phyloP scores from a whole-genome alignment of 2,888 invertebrate species.

The Sipha maydis region DNA sequence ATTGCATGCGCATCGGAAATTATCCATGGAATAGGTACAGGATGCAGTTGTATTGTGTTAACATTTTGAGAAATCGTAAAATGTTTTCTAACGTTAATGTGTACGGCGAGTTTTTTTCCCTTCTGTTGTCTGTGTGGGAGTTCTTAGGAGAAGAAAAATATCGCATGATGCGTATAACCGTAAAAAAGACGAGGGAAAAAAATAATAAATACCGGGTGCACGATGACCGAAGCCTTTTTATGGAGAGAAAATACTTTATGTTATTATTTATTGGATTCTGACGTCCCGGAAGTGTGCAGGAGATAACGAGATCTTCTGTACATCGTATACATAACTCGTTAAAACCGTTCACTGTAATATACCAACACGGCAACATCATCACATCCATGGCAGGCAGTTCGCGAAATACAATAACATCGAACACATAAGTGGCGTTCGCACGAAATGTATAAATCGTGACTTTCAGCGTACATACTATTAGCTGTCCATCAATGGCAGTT shows the following conservation, averaged over 20 bases:
- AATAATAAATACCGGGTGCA: not conserved
- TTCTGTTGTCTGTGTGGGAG: not conserved
- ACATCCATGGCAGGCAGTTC: not conserved
- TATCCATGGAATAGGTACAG: not conserved
- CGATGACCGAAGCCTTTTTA: constrained; percentile 21
- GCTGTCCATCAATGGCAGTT: constrained; percentile 17
- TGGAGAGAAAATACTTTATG: constrained; percentile 30
- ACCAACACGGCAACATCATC: not conserved
- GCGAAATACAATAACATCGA: not conserved
- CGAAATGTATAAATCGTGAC: constrained; percentile 45
- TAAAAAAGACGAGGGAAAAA: constrained; percentile 20
- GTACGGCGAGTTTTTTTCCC: not conserved
- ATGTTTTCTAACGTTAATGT: not conserved
- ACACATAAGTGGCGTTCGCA: constrained; percentile 23
- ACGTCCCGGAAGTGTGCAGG: constrained; percentile 1
- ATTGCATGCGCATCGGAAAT: not conserved
- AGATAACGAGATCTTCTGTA: not conserved
- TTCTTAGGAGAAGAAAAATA: not conserved
- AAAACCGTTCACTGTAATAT: not conserved
- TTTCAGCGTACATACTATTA: constrained; percentile 11
- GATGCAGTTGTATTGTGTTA: not conserved
- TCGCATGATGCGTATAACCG: constrained; percentile 15
- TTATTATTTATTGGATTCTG: constrained; percentile 33
- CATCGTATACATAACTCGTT: not conserved
- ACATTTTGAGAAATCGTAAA: constrained; percentile 40